Conservation (phyloP, 1,140 invertebrate genomes). For the Penaeus indicus region DNA sequence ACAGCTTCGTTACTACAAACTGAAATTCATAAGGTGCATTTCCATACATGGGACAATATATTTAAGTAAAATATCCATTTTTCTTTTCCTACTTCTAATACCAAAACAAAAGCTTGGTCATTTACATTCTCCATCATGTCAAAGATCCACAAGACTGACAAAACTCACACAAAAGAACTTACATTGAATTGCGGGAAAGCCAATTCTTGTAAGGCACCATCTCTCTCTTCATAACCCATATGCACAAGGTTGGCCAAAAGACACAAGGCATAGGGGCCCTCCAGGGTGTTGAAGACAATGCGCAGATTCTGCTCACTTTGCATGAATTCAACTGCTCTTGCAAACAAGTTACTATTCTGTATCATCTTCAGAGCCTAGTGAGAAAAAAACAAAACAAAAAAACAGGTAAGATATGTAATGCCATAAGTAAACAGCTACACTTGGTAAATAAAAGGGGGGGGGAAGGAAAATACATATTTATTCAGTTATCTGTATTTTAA, state of each 20-base stretch:
- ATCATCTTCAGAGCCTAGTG: slow-evolving; percentile 77
- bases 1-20: slow-evolving; percentile 83
- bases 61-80: too few species aligned
- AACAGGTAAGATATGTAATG: not conserved
- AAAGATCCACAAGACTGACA: slow-evolving; percentile 63
- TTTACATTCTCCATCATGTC: slow-evolving; percentile 65
- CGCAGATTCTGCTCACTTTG: slow-evolving; percentile 85
- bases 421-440: not conserved
- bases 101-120: slow-evolving; percentile 66
- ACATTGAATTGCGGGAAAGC: slow-evolving; percentile 62
- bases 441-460: not conserved
- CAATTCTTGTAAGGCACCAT: slow-evolving; percentile 36
- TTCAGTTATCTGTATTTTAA: too few species aligned
- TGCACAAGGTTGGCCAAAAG: slow-evolving; percentile 84
- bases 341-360: slow-evolving; percentile 79
- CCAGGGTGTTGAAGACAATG: slow-evolving; percentile 88
- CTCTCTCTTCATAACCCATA: slow-evolving; percentile 75
- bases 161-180: slow-evolving; percentile 65
- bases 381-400: slow-evolving; percentile 68
- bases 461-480: too few species aligned
- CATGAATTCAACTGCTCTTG: slow-evolving; percentile 81
- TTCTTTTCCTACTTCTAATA: too few species aligned
- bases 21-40: slow-evolving; percentile 69
- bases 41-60: not conserved
- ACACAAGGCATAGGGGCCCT: slow-evolving; percentile 89